A percentile compares a stretch with the other conserved stretches of the same genome.
Conservation (phyloP, 1,140 invertebrate species). For the Drosophila yakuba region DNA sequence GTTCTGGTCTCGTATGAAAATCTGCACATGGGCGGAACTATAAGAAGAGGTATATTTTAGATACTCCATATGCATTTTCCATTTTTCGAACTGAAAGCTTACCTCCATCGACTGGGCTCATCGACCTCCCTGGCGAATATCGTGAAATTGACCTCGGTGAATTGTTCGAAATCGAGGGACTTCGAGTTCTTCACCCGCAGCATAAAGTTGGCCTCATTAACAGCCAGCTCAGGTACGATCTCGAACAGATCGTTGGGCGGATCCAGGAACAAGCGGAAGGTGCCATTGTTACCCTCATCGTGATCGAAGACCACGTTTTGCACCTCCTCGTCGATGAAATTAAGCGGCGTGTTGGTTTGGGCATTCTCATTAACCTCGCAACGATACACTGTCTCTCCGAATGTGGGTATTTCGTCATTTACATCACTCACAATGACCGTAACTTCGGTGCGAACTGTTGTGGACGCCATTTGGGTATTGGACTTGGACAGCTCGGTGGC, state of each 20-base stretch:
- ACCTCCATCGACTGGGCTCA: constrained; percentile 84
- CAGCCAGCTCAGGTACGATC: constrained; percentile 93
- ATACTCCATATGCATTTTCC: not conserved
- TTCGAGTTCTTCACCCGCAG: constrained; percentile 94
- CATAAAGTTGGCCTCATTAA: constrained; percentile 96
- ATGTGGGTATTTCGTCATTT: constrained; percentile 96
- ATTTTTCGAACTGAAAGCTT: not conserved
- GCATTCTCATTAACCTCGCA: constrained; percentile 97
- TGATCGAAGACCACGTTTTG: constrained; percentile 96
- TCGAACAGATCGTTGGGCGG: constrained; percentile 94
- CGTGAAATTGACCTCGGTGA: constrained; percentile 92
- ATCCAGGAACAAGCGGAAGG: constrained; percentile 93
- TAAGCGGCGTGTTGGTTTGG: constrained; percentile 94
- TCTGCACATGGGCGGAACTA: constrained; percentile 92
- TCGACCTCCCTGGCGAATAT: constrained; percentile 94
- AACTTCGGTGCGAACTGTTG: constrained; percentile 93
- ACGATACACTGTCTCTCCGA: constrained; percentile 91
- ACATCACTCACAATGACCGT: constrained; percentile 97
- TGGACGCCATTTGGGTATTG: constrained; percentile 88
- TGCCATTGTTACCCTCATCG: constrained; percentile 97
- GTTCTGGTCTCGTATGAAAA: constrained; percentile 95
- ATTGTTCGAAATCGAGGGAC: constrained; percentile 94
- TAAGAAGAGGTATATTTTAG: not conserved
- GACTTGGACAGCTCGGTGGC: constrained; percentile 88
- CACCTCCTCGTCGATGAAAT: constrained; percentile 91